Conservation (phyloP, 1,140 invertebrate genomes). For the Drosophila azteca region DNA sequence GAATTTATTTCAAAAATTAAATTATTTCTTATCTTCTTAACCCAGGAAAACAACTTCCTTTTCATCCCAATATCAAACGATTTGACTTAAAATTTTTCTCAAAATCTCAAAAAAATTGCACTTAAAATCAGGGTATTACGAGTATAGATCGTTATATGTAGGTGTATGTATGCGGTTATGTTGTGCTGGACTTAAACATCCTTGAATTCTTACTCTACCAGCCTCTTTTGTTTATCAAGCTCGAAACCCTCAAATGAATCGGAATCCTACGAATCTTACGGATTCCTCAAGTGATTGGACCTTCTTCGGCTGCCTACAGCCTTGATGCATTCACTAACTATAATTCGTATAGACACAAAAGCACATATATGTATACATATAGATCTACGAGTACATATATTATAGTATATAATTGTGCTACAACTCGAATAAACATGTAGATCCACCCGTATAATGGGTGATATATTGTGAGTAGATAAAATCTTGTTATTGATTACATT, state of each 20-base stretch:
- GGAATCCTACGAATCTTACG: background rate
- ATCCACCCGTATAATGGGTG: no score
- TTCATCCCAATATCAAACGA: background rate
- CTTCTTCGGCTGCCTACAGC: no score
- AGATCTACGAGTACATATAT: no score
- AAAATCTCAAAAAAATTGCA: constrained; percentile 16
- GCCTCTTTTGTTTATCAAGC: constrained; percentile 40
- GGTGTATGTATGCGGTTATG: background rate
- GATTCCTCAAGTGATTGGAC: background rate
- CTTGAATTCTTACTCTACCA: constrained; percentile 41
- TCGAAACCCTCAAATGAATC: constrained; percentile 9
- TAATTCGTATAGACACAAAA: no score
- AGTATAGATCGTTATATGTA: constrained; percentile 4
- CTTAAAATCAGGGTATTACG: constrained; percentile 11
- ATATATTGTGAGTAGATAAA: no score
- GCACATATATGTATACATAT: no score
- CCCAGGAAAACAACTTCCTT: background rate
- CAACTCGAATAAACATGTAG: no score
- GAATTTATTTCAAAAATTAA: constrained; percentile 24
- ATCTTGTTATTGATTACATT: no score
- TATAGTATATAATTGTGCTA: no score
- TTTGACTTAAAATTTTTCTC: constrained; percentile 27
- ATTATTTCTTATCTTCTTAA: constrained; percentile 6
- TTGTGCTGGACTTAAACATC: constrained; percentile 15
- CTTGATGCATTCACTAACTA: no score